phyloP scores from a whole-genome alignment of 2,113 vertebrate genomes.

The Hystrix cristata region DNA sequence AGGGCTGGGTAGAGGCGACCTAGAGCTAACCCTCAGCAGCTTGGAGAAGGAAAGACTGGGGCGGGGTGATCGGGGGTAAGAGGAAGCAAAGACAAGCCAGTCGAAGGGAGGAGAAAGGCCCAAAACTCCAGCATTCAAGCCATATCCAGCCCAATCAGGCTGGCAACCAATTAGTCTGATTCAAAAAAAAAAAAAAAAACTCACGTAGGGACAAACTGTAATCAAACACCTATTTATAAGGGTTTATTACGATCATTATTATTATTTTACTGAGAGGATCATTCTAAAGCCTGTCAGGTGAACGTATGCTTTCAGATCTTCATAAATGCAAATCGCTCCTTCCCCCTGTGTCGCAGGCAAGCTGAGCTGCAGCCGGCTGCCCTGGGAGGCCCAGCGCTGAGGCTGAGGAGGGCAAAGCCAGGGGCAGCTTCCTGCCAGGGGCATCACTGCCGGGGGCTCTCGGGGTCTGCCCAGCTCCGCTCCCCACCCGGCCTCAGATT shows the following conservation, averaged over 20 bases:
- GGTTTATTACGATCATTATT: slow-evolving; percentile 85
- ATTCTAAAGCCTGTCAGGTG: slow-evolving; percentile 84
- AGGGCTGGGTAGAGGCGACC: neutral
- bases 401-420: neutral
- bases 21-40: neutral
- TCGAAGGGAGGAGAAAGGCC: neutral
- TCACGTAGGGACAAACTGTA: slow-evolving; percentile 82
- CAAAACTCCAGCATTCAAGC: slow-evolving; percentile 15
- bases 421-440: neutral
- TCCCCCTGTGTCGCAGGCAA: neutral
- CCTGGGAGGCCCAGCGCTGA: neutral
- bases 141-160: slow-evolving; percentile 75
- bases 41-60: neutral
- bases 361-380: neutral
- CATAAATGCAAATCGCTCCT: slow-evolving; percentile 80
- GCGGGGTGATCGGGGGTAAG: neutral
- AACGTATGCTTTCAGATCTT: slow-evolving; percentile 77
- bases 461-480: neutral
- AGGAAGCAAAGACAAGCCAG: neutral
- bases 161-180: slow-evolving; percentile 84
- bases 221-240: slow-evolving; percentile 87
- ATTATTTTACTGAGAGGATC: slow-evolving; percentile 85
- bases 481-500: neutral
- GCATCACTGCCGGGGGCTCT: neutral
- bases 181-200: slow-evolving; percentile 78